Evolutionary conservation across 1,140 invertebrate species (phyloP).

Genomic region (Nephila pilipes): DNA sequence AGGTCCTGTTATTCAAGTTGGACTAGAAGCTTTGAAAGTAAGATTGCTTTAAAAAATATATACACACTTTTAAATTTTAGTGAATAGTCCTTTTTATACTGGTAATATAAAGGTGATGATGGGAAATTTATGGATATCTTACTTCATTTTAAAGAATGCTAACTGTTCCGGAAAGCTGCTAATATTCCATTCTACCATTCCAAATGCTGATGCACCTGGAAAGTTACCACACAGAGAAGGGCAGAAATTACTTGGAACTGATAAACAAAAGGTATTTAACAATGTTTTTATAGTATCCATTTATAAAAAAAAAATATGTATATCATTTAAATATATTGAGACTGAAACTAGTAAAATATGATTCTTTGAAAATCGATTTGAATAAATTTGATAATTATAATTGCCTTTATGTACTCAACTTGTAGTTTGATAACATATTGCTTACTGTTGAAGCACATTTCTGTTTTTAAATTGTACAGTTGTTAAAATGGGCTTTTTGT

Average conservation of each 20-base stretch:
- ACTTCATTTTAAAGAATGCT: slow-evolving; percentile 85
- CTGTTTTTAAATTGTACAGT: too few species aligned
- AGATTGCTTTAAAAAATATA: neutral
- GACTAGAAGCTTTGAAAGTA: slow-evolving; percentile 95
- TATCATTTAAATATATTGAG: too few species aligned
- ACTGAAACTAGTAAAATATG: too few species aligned
- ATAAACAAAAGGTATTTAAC: slow-evolving; percentile 88
- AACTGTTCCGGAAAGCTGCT: slow-evolving; percentile 96
- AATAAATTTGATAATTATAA: too few species aligned
- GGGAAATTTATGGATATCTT: neutral
- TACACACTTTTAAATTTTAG: neutral
- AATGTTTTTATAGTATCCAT: too few species aligned
- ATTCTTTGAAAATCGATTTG: too few species aligned
- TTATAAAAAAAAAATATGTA: too few species aligned
- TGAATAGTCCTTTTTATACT: neutral
- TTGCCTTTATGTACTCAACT: too few species aligned
- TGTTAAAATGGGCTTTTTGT: too few species aligned
- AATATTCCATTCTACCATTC: slow-evolving; percentile 97
- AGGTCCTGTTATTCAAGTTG: slow-evolving; percentile 97
- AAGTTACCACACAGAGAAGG: slow-evolving; percentile 98
- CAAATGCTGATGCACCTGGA: slow-evolving; percentile 95
- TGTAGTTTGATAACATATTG: too few species aligned
- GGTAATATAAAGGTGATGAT: neutral
- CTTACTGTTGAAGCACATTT: too few species aligned
- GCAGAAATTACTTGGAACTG: slow-evolving; percentile 95